These are phyloP conservation scores for Paramormyrops kingsleyae DNA, from an alignment of 2,113 vertebrate genomes.

Conservation along the genomic window DNA sequence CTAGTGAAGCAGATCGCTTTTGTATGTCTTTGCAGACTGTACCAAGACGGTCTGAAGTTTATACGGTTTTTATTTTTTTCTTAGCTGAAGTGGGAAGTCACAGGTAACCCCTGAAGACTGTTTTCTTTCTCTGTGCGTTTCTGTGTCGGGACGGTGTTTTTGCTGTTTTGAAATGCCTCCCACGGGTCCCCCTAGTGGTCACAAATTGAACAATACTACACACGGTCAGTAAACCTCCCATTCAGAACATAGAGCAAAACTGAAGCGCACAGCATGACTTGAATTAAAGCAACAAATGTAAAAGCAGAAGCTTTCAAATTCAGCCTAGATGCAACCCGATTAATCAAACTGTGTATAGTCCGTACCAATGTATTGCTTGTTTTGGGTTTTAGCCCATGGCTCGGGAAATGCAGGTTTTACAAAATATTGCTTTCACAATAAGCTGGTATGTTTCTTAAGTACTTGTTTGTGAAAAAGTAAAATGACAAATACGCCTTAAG, in stretches of 20 bases:
- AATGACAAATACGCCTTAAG: not conserved
- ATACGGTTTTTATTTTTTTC: constrained; percentile 36
- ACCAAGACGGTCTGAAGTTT: constrained; percentile 39
- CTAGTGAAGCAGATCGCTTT: constrained; percentile 58
- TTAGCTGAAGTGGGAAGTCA: constrained; percentile 45
- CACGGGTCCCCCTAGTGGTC: constrained; percentile 78
- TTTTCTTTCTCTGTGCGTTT: constrained; percentile 52
- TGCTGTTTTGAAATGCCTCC: constrained; percentile 51
- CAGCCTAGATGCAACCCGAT: not conserved
- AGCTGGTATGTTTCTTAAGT: not conserved
- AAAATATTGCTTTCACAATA: not conserved
- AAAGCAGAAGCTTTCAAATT: not conserved
- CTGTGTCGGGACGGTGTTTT: constrained; percentile 55
- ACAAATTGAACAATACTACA: constrained; percentile 18
- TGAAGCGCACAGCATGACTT: not conserved
- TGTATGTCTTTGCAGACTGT: constrained; percentile 48
- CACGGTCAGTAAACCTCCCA: not conserved
- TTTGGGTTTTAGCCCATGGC: not conserved
- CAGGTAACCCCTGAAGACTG: constrained; percentile 60
- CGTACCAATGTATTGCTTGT: not conserved
- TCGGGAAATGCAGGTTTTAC: not conserved
- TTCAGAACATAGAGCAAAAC: not conserved
- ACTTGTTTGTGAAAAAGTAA: not conserved
- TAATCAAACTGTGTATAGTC: not conserved
- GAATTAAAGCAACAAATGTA: not conserved